Base-by-base conservation (phyloP, 1,140 invertebrate genomes). In the Lethrus apterus region DNA sequence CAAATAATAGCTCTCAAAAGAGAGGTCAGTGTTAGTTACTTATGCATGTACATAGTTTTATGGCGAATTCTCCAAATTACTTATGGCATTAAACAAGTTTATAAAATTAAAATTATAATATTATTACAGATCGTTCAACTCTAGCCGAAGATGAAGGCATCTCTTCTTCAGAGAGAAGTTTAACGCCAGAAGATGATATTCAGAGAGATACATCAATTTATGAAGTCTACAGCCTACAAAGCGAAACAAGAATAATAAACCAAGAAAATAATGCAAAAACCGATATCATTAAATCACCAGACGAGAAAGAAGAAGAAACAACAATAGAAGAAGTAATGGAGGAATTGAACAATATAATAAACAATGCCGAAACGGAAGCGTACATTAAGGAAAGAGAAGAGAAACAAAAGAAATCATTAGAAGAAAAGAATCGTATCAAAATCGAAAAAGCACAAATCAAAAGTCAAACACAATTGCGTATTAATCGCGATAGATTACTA, bases 291-390 rank as follows among this genome's bases (percentile, higher is more conserved):
- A 31, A 18, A 18, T 66, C 68, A 3, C 77, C 79, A 40, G 81
- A 84, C 34, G 24, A n/a, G 2, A 38, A 38, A 20, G 83, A 86
- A 54, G 83, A 84, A 35, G 84, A 89, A 68, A 86, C 83, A 0
- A 89, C 86, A 10, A 89, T 91, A 36, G 87, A 89, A 52, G 86
- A 89, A 68, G 86, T 89, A 0, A 89, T 90, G 56, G 84, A 87
- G 63, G 86, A 89, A 60, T 64, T 91, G 19, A 74, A 83, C 52
- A 89, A 88, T 53, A 88, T 89, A 38, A 83, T 89, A 0, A 89
- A 86, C 59, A 83, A 89, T 46, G 86, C 84, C 0, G 84, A 89
- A 69, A 77, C 77, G 1, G 81, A 88, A 57, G 74, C 82, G 54
- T 79, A 75, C 50, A 70, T 17, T n/a, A 72, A 72, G 62, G 67